Evolutionary conservation across 2,888 invertebrate species (phyloP).

Genomic region (Troides helena): DNA sequence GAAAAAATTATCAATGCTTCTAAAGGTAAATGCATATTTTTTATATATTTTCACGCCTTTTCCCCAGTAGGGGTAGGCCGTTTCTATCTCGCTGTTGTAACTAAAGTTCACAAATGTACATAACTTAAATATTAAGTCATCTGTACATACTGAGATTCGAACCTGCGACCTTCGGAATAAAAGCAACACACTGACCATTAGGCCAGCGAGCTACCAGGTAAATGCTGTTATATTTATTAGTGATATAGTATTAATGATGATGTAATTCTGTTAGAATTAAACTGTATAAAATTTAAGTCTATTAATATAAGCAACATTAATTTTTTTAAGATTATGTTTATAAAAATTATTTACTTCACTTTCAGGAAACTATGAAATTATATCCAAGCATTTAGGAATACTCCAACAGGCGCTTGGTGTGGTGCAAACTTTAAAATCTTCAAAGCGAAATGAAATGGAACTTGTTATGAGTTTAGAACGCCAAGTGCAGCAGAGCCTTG

Average conservation of each 20-base stretch:
- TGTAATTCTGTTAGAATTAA: neutral
- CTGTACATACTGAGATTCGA: too few relatives aligned
- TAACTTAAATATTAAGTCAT: too few relatives aligned
- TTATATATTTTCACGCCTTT: too few relatives aligned
- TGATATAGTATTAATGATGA: neutral
- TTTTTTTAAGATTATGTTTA: too few relatives aligned
- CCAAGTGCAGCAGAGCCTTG: constrained; percentile 79
- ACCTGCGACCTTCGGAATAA: too few relatives aligned
- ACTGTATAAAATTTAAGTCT: too few relatives aligned
- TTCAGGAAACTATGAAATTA: constrained; percentile 68
- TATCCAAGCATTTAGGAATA: constrained; percentile 60
- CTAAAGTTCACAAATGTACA: too few relatives aligned
- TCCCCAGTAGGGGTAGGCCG: too few relatives aligned
- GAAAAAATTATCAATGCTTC: constrained; percentile 68
- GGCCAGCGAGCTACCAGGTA: constrained; percentile 44
- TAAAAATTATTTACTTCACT: neutral
- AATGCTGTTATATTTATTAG: neutral
- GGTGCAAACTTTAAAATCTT: constrained; percentile 81
- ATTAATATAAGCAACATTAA: too few relatives aligned
- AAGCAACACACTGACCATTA: too few relatives aligned
- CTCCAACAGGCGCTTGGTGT: constrained; percentile 72
- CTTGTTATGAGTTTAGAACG: constrained; percentile 82
- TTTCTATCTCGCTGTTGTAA: too few relatives aligned
- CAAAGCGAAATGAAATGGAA: constrained; percentile 76
- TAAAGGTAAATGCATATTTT: constrained; percentile 52